phyloP scores from a whole-genome alignment of 1,140 invertebrate genomes.

The Littorina saxatilis region DNA sequence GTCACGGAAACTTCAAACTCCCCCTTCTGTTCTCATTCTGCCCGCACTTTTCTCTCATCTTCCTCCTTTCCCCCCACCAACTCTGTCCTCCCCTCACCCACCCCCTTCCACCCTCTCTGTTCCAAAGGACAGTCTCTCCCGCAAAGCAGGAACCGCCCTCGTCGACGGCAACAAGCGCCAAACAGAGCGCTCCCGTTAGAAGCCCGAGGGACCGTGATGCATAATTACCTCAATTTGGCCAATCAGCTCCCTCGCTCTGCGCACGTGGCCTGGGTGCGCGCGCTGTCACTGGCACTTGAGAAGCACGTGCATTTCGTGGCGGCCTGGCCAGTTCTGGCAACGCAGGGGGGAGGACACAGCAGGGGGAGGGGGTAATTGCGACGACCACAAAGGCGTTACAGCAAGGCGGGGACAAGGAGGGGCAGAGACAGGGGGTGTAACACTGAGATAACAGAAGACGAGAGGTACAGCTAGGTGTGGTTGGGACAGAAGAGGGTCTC shows the following conservation, averaged over 20 bases:
- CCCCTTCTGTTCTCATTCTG: conserved; percentile 9
- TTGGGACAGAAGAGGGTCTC: too few species aligned
- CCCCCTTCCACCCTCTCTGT: background rate
- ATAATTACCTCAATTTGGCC: conserved; percentile 52
- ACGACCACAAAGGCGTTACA: conserved; percentile 33
- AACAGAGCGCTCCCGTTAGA: conserved; percentile 12
- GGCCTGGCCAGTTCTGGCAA: background rate
- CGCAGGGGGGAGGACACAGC: conserved; percentile 31
- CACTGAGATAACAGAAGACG: background rate
- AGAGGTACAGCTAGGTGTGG: too few species aligned
- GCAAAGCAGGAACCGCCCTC: conserved; percentile 10
- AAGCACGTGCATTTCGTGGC: conserved; percentile 36
- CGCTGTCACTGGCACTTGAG: conserved; percentile 40
- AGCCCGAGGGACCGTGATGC: conserved; percentile 35
- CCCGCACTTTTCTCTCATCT: background rate
- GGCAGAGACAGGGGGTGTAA: background rate
- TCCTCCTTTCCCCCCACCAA: background rate
- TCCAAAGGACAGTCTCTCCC: conserved; percentile 4
- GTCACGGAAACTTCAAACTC: background rate
- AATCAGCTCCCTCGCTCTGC: conserved; percentile 46
- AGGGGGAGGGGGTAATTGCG: conserved; percentile 40
- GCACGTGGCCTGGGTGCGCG: conserved; percentile 43
- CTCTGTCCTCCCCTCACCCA: background rate
- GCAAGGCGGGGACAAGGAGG: background rate
- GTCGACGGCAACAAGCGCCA: conserved; percentile 17